Conservation (phyloP, 1,140 invertebrate species). For the Chironomus striatipennis region DNA sequence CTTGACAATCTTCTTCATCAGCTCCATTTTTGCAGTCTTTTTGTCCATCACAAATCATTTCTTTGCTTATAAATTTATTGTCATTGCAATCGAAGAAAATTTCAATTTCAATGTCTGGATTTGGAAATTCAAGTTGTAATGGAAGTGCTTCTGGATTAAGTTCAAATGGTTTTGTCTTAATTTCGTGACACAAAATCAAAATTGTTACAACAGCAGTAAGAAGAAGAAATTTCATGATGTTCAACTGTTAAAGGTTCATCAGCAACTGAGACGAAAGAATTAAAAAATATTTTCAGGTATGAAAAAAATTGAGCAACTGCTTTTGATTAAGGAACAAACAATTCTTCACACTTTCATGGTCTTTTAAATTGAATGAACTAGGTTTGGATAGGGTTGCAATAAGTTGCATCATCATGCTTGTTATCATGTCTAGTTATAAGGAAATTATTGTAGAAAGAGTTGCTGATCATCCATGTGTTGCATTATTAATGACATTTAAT, state of each 20-base stretch:
- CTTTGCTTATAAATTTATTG: not conserved
- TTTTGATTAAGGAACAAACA: not conserved
- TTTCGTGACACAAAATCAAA: not conserved
- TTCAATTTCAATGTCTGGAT: not conserved
- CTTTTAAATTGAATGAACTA: not conserved
- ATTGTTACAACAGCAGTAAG: not conserved
- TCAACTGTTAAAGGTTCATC: not conserved
- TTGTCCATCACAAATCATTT: not conserved
- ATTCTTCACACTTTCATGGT: not conserved
- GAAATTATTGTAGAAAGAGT: too few relatives aligned
- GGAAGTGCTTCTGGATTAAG: not conserved
- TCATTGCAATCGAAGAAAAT: slow-evolving; percentile 14
- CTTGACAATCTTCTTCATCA: not conserved
- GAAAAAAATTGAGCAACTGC: not conserved
- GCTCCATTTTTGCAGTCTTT: not conserved
- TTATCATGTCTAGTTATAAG: not conserved
- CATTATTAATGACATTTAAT: not conserved
- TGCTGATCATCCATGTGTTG: not conserved
- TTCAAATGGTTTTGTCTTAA: not conserved
- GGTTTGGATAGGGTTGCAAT: not conserved
- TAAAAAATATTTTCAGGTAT: not conserved
- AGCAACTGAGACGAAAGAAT: not conserved
- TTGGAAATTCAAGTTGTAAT: not conserved
- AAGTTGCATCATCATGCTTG: not conserved
- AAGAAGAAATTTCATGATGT: not conserved